phyloP scores from a whole-genome alignment of 2,797 vertebrate genomes.

The Anniella stebbinsi region DNA sequence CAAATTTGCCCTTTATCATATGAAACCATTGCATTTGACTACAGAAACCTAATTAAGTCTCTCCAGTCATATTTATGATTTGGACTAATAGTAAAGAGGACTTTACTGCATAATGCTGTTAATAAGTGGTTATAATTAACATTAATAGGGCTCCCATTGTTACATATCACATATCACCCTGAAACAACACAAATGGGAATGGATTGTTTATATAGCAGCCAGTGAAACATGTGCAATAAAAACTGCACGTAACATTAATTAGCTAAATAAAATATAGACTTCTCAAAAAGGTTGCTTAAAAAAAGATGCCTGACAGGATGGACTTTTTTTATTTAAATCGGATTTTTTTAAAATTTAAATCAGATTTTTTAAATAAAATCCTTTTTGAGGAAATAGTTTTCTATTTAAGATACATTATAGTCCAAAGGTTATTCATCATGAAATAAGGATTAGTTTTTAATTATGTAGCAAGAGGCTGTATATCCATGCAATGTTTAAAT shows the following conservation, averaged over 20 bases:
- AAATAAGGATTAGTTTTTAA: no score
- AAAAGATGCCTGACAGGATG: background rate
- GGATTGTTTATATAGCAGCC: slow-evolving; percentile 45
- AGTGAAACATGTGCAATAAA: background rate
- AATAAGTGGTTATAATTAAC: slow-evolving; percentile 65
- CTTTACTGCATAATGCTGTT: slow-evolving; percentile 45
- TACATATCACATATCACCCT: slow-evolving; percentile 47
- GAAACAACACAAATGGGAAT: slow-evolving; percentile 21
- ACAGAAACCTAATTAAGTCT: slow-evolving; percentile 50
- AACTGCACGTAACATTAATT: background rate
- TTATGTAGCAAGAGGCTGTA: no score
- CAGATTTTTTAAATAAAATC: no score
- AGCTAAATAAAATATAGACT: slow-evolving; percentile 14
- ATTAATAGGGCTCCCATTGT: slow-evolving; percentile 44
- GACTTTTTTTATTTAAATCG: no score
- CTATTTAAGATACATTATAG: no score
- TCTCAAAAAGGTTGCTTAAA: slow-evolving; percentile 9
- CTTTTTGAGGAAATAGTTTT: no score
- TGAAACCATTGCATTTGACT: slow-evolving; percentile 40
- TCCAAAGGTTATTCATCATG: no score
- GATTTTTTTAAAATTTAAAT: no score
- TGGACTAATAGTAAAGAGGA: slow-evolving; percentile 57
- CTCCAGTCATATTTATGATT: slow-evolving; percentile 63
- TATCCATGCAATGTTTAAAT: no score
- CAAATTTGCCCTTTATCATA: slow-evolving; percentile 38